Base-by-base conservation (phyloP, 2,113 vertebrate species). In the Dinomys branickii region DNA sequence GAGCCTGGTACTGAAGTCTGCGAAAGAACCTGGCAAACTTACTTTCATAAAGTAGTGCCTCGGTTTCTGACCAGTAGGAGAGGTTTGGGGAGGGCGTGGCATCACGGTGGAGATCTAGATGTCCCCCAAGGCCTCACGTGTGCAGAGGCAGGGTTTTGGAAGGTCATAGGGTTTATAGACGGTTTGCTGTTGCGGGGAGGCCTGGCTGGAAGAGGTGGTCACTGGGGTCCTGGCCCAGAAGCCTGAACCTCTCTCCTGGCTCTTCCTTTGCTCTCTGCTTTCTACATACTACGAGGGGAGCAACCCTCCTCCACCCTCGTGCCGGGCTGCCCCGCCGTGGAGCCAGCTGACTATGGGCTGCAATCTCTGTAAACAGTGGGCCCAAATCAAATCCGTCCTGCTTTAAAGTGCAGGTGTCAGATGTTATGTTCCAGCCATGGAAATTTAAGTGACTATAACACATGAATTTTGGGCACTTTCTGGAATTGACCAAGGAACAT, bases 401-500 rank as follows among this genome's bases (percentile, higher is more conserved):
- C 28, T 50, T 50, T 47, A 50, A 16, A 78, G 33, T 33, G 11
- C 33, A 33, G 44, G 44, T 50, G 44, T 50, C 44, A 50, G 14
- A 28, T 30, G 69, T 47, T 28, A 41, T 44, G 10, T 50, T 24
- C 33, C 28, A 50, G 75, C 44, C 75, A 30, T 33, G 7, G 47
- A 78, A 50, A 78, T 3, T 9, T 30, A 17, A 50, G 28, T 47
- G 26, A 77, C 44, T 8, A 16, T 17, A 26, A 78, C 13, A 30
- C 56, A 35, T 0, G 0, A 54, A 52, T 17, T 41, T 26, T 50
- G 9, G 47, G 35, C 11, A 38, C 0, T 73, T 67, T 86, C 90
- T 88, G 52, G 67, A 73, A 88, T 30, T 93, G 80, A 67, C n/a
- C n/a, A n/a, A n/a, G n/a, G n/a, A n/a, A n/a, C n/a, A n/a, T 67